Conservation (phyloP, 2,113 vertebrate species). For the Sphaerodactylus townsendi region DNA sequence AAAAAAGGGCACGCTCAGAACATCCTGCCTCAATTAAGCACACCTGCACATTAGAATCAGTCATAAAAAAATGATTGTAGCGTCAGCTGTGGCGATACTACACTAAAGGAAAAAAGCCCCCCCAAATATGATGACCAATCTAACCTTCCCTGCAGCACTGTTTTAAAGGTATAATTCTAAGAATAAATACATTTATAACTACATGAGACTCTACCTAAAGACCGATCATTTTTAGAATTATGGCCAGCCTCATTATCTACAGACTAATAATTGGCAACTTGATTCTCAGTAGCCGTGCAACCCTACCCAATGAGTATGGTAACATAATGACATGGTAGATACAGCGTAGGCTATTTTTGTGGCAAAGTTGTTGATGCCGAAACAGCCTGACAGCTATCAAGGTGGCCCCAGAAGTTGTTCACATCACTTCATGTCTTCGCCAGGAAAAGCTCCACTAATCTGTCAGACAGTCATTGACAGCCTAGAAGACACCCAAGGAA, state of each 20-base stretch:
- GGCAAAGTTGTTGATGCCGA: background rate
- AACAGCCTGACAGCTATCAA: background rate
- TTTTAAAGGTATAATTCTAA: slow-evolving; percentile 20
- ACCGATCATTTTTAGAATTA: background rate
- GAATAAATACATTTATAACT: background rate
- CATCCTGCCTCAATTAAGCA: slow-evolving; percentile 41
- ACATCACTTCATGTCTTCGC: background rate
- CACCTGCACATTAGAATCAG: slow-evolving; percentile 57
- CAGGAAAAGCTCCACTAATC: background rate
- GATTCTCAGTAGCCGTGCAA: background rate
- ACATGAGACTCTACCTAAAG: background rate
- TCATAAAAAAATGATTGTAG: slow-evolving; percentile 2
- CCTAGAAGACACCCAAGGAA: background rate
- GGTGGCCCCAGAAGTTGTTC: too few species aligned
- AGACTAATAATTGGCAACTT: background rate
- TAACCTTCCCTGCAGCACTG: background rate
- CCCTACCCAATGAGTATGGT: background rate
- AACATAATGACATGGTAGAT: background rate
- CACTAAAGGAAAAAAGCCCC: background rate
- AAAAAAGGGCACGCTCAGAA: slow-evolving; percentile 52
- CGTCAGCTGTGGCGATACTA: slow-evolving; percentile 46
- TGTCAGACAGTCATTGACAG: too few species aligned
- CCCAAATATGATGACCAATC: background rate
- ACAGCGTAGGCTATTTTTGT: background rate
- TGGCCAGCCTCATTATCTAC: background rate